Evolutionary conservation across 1,140 invertebrate genomes (phyloP).

Genomic region (Bombus sibiricus): DNA sequence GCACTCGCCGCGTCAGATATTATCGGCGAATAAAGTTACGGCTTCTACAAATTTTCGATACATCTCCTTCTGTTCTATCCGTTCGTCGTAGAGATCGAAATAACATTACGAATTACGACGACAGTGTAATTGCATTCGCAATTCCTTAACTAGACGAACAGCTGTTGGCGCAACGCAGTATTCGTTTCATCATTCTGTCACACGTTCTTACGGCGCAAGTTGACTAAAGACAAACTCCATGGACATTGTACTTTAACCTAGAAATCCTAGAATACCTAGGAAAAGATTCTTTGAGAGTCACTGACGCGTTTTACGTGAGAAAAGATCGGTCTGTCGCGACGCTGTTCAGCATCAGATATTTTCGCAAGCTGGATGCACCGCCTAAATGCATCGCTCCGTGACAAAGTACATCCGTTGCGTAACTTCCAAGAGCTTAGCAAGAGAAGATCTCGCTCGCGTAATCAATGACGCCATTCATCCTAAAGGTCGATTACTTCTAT

Average conservation of each 20-base stretch:
- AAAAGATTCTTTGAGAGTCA: background rate
- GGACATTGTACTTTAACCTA: background rate
- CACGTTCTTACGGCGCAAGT: background rate
- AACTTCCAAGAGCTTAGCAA: slow-evolving; percentile 18
- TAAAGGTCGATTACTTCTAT: slow-evolving; percentile 55
- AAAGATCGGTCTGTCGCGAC: background rate
- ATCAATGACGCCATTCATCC: slow-evolving; percentile 51
- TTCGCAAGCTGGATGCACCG: slow-evolving; percentile 18
- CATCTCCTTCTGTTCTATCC: background rate
- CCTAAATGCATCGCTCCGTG: background rate
- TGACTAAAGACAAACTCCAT: background rate
- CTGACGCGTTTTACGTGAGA: background rate
- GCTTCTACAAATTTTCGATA: background rate
- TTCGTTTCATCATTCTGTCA: background rate
- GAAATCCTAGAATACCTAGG: background rate
- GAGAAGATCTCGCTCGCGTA: background rate
- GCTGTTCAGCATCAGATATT: slow-evolving; percentile 10
- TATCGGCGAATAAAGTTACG: slow-evolving; percentile 5
- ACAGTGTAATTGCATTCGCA: background rate
- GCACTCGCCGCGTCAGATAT: background rate
- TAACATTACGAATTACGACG: background rate
- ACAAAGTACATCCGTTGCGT: slow-evolving; percentile 45
- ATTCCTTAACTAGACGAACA: background rate
- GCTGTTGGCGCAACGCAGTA: background rate
- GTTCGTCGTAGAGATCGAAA: background rate